Evolutionary conservation across 2,888 invertebrate species (phyloP), one percentile per base, ranked within the genome.

Genomic region (Nomada fucata): DNA sequence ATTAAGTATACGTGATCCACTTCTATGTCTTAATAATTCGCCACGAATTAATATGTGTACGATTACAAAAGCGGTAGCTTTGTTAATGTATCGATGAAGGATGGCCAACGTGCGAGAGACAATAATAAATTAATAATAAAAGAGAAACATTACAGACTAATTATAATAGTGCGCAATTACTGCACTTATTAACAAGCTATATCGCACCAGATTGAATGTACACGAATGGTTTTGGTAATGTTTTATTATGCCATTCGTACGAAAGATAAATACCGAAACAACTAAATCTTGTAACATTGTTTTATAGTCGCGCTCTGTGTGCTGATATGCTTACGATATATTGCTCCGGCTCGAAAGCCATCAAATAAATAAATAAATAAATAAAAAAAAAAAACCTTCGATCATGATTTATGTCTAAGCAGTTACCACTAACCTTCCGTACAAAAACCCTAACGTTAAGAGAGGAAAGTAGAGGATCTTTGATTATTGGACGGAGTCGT

Each of bases 401-500:
- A 75, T 73, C 65, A 44, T 73, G 59, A 76, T 83, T 79, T 81
- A 85, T 63, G 57, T 72, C 84, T 87, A 88, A 82, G 75, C 84
- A 52, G 84, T 85, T 85, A 86, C 60, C 79, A 74, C 83, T 86
- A 86, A 84, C 83, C 81, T 69, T 73, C 52, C 75, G 82, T 87
- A 87, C 76, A 88, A 88, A 88, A 87, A 72, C 61, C 65, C 82
- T 87, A 88, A 88, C 20, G 53, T 86, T 88, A 86, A 84, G 71
- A 77, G 84, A 75, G 84, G 75, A 86, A 84, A 83, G 80, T 89
- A 77, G 61, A 80, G 80, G 72, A 77, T 57, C 65, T 76, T 74
- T 82, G 84, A 82, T 83, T 76, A 64, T 82, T 89, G 88, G 89
- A 88, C 88, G 88, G 88, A 88, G 82, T 87, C 88, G 88, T 87